Base-by-base conservation (phyloP, 2,797 vertebrate genomes). In the Cirrhinus molitorella region DNA sequence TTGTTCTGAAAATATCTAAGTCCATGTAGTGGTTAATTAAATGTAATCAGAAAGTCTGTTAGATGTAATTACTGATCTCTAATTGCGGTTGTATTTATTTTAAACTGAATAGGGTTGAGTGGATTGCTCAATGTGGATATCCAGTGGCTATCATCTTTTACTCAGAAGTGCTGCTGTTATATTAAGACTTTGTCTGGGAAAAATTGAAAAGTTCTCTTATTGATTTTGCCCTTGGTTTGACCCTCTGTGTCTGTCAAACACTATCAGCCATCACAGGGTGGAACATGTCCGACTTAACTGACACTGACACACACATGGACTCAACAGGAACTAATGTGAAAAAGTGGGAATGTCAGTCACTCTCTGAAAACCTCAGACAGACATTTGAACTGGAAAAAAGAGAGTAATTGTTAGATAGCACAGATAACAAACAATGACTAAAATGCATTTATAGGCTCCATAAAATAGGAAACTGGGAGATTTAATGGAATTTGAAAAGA, bases 141-240 rank as follows among this genome's bases (percentile, higher is more conserved):
- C 25, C 43, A 80, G 51, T 45, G 53, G 79, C 55, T 80, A 51
- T 53, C 71, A 67, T 57, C 23, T 43, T 70, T 45, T 28, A 31
- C 65, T 34, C 16, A 25, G 34, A 80, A 78, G 67, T 43, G 45
- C 65, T 34, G 63, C 17, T 74, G 28, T 87, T 73, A 81, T 51
- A 19, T 76, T 85, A 73, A 79, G 37, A 45, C 61, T 77, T 51
- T 53, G 11, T 68, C 72, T 23, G 12, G 37, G 49, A 78, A 55
- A 63, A 71, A 82, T 45, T 76, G 6, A 25, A 61, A 65, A 40
- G 45, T 74, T 61, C 16, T 37, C 37, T 53, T 68, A 80, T 57
- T 86, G 73, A 81, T 76, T 81, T 66, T 84, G 73, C 59, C 81
- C 78, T 80, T 86, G 40, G 57, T 55, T 79, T 78, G 81, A 84